Conservation (phyloP, 1,140 invertebrate species). For the Platyura marginata region DNA sequence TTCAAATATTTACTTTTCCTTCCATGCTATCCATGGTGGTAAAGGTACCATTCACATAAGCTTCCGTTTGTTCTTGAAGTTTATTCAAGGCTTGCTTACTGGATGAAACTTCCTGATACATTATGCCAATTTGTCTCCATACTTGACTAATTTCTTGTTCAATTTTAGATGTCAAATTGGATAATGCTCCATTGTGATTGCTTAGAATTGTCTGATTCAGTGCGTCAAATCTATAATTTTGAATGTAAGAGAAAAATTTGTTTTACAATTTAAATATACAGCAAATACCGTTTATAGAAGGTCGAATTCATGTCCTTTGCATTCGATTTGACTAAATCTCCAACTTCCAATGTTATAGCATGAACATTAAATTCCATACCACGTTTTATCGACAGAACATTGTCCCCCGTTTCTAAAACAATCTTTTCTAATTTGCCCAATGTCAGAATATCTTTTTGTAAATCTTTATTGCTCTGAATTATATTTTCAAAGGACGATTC, state of each 20-base stretch:
- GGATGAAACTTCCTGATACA: conserved; percentile 65
- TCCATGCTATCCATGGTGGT: conserved; percentile 64
- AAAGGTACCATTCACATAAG: conserved; percentile 65
- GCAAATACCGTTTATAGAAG: conserved; percentile 32
- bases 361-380: conserved; percentile 69
- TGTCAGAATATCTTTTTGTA: conserved; percentile 27
- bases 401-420: conserved; percentile 65
- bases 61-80: conserved; percentile 58
- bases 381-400: conserved; percentile 65
- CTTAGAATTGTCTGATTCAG: conserved; percentile 48
- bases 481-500: conserved; percentile 33
- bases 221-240: conserved; percentile 36
- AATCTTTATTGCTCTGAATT: conserved; percentile 32
- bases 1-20: conserved; percentile 38
- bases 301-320: conserved; percentile 44
- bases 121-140: conserved; percentile 72
- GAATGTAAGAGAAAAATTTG: not conserved
- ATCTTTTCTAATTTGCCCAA: conserved; percentile 60
- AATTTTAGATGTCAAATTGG: conserved; percentile 57
- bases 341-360: conserved; percentile 65
- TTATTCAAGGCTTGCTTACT: conserved; percentile 52
- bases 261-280: conserved; percentile 1
- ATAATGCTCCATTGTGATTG: conserved; percentile 51
- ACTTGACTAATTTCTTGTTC: conserved; percentile 69
- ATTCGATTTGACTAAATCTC: conserved; percentile 45